Base-by-base conservation (phyloP, 1,140 invertebrate species). In the Anthonomus grandis region DNA sequence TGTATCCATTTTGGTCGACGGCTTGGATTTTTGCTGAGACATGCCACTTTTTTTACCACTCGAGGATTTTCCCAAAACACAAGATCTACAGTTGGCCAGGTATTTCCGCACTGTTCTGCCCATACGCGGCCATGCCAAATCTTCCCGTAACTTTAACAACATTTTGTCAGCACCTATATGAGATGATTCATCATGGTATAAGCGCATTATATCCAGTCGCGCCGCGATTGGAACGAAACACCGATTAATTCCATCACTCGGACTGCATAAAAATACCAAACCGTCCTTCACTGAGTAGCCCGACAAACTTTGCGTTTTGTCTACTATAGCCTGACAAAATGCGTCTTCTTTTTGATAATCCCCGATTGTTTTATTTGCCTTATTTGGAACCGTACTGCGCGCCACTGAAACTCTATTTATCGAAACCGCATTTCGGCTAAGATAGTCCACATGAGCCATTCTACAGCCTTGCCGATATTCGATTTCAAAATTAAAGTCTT, bases 381-480 rank as follows among this genome's bases (percentile, higher is more conserved):
- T n/a, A 10, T 13, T 8, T 3, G 5, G 6, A 10, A 17, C 15
- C 17, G n/a, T n/a, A n/a, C n/a, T n/a, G n/a, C 17, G 6, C 17
- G 39, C 39, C 22, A 41, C 10, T 10, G 5, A 4, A 6, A 18
- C 25, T 21, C 5, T 12, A 24, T 23, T 22, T 5, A 6, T 4
- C 5, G 17, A 10, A n/a, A n/a, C n/a, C 34, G 41, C 12, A 21
- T 42, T 54, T 22, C 51, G 21, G 22, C 63, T 60, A 25, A 60
- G 10, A 25, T 22, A 55, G 23, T 56, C 19, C 2, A 64, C 59
- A 12, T 67, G 52, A 3, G 54, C 58, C 15, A 64, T 37, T 27
- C 38, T 37, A 18, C 64, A 59, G 18, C 37, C 38, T 3, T 36
- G 50, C 47, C 69, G 56, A 17, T 9, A 41, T 4, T 41, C 39